These are phyloP conservation scores for Balearica regulorum DNA, from an alignment of 2,797 vertebrate species.

Conservation along the genomic window DNA sequence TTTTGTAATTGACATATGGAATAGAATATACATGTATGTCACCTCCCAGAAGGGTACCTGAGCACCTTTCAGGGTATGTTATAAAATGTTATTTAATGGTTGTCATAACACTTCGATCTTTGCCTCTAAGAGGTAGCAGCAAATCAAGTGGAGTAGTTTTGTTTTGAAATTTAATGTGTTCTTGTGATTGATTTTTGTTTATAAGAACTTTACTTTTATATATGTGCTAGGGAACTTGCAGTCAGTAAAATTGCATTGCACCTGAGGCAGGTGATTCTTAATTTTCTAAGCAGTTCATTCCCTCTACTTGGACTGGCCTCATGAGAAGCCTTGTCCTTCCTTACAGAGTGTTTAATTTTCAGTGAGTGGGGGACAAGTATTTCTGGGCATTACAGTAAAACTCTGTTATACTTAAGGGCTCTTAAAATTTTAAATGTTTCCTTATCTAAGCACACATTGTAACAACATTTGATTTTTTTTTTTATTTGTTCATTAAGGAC, in stretches of 20 bases:
- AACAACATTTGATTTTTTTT: neutral
- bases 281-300: neutral
- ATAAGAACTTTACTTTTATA: neutral
- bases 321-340: neutral
- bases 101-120: neutral
- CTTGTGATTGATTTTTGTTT: neutral
- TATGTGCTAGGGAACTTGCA: neutral
- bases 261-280: neutral
- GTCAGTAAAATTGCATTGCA: neutral
- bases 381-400: neutral
- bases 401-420: neutral
- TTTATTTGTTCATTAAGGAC: neutral
- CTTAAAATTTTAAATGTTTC: neutral
- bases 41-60: neutral
- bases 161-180: neutral
- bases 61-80: neutral
- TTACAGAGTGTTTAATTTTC: neutral
- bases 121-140: neutral
- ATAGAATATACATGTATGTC: fast-evolving
- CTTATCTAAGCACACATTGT: neutral
- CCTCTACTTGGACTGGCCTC: neutral
- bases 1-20: neutral
- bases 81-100: neutral
- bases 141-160: neutral
- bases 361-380: neutral